These are phyloP conservation scores for Mycogona germanica DNA, from an alignment of 2,888 invertebrate genomes.

Conservation along the genomic window DNA sequence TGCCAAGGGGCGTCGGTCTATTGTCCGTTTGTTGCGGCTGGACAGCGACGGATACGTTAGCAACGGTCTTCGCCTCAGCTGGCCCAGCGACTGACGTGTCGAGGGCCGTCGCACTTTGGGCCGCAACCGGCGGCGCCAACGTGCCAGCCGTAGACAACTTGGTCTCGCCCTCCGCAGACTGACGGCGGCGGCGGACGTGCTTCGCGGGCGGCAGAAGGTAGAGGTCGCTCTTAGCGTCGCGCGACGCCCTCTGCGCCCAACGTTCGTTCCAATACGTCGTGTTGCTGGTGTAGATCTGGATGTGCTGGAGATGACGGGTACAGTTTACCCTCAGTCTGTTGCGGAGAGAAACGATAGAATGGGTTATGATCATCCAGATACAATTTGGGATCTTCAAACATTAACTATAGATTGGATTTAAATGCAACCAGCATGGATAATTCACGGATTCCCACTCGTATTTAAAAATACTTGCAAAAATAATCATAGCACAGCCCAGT, in stretches of 20 bases:
- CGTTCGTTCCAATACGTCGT: background rate
- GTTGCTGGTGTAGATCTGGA: constrained; percentile 46
- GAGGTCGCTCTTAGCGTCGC: constrained; percentile 6
- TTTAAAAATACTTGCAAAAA: too few relatives aligned
- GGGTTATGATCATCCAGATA: too few relatives aligned
- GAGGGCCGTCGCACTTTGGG: background rate
- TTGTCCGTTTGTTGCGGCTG: background rate
- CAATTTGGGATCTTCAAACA: too few relatives aligned
- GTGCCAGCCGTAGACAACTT: too few relatives aligned
- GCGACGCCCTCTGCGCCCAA: background rate
- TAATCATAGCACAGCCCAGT: too few relatives aligned
- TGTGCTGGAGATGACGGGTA: constrained; percentile 44
- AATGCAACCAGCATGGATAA: too few relatives aligned
- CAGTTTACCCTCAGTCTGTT: constrained; percentile 55
- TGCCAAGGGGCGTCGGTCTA: background rate
- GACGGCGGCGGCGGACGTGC: background rate
- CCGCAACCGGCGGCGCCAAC: background rate
- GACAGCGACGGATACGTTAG: background rate
- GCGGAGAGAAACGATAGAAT: too few relatives aligned
- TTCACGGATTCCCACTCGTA: too few relatives aligned
- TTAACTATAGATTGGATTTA: too few relatives aligned
- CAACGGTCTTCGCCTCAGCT: background rate
- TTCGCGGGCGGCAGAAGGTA: constrained; percentile 3
- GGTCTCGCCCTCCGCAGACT: background rate
- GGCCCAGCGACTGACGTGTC: background rate